Base-by-base conservation (phyloP, 2,113 vertebrate genomes). In the Pholis gunnellus region DNA sequence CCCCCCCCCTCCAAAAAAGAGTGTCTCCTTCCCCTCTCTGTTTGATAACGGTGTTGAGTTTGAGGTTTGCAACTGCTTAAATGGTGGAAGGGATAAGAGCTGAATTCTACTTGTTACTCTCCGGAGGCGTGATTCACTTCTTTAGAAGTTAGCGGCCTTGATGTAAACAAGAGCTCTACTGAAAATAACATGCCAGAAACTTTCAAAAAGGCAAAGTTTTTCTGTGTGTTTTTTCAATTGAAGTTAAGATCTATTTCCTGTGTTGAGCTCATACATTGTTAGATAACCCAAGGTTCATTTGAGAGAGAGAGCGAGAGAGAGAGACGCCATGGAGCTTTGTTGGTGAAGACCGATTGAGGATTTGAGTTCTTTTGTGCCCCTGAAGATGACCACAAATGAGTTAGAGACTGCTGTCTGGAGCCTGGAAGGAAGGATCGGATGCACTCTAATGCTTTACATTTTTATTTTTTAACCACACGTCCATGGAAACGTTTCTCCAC, bases 91-190 rank as follows among this genome's bases (percentile, higher is more conserved):
- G 72, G 78, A 88, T 88, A 88, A 84, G 63, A 84, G 73, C 46
- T 60, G 66, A 73, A 80, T 80, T 72, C 40, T 75, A 75, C 86
- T 77, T 73, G 86, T 75, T 81, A 71, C 72, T 87, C 90, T 91
- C 93, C 25, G 44, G 91, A 86, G 91, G 83, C 75, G 25, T 66
- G 75, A 87, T 82, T 87, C 81, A 72, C 22, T 64, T 90, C 79
- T 84, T 91, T 77, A 89, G 87, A 91, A 84, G 87, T 84, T 75
- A 63, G 67, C 68, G 76, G 79, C 84, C 90, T 90, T 93, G 90
- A 91, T 91, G 83, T 79, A 92, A 88, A 92, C 86, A 89, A 88
- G 83, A 84, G 86, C 86, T 91, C 86, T 84, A 89, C 91, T 87
- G 84, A 94, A 92, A 94, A 93, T 91, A 94, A 92, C 90, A 91